These are phyloP conservation scores for Poeciliopsis infans DNA, from an alignment of 2,797 vertebrate genomes.

Conservation along the genomic window DNA sequence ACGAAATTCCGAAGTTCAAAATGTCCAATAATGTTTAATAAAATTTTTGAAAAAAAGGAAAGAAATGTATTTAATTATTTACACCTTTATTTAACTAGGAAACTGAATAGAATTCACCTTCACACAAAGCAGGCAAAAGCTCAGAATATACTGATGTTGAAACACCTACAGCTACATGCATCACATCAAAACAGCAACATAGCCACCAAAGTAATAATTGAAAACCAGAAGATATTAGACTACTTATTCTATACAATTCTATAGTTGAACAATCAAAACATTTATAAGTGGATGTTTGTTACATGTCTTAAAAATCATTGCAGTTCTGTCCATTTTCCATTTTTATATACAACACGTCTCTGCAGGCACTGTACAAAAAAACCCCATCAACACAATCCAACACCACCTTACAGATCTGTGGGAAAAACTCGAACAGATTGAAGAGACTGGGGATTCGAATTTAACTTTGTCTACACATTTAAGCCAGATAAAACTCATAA, in stretches of 20 bases:
- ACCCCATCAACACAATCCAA: too few relatives aligned
- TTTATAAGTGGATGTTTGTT: neutral
- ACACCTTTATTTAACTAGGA: neutral
- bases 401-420: too few relatives aligned
- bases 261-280: neutral
- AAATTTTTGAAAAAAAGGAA: neutral
- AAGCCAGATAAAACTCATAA: neutral
- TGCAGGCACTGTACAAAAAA: too few relatives aligned
- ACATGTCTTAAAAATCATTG: too few relatives aligned
- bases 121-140: neutral
- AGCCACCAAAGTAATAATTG: neutral
- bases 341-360: too few relatives aligned
- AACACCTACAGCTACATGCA: neutral
- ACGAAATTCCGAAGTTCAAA: too few relatives aligned
- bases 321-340: too few relatives aligned
- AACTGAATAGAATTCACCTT: neutral
- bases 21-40: neutral
- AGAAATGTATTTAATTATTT: neutral
- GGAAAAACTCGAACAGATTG: neutral
- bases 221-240: neutral
- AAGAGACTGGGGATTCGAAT: rapidly evolving
- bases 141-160: neutral
- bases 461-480: neutral
- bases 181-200: neutral
- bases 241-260: neutral